phyloP scores from a whole-genome alignment of 2,888 invertebrate genomes.

The Sphecodes monilicornis region DNA sequence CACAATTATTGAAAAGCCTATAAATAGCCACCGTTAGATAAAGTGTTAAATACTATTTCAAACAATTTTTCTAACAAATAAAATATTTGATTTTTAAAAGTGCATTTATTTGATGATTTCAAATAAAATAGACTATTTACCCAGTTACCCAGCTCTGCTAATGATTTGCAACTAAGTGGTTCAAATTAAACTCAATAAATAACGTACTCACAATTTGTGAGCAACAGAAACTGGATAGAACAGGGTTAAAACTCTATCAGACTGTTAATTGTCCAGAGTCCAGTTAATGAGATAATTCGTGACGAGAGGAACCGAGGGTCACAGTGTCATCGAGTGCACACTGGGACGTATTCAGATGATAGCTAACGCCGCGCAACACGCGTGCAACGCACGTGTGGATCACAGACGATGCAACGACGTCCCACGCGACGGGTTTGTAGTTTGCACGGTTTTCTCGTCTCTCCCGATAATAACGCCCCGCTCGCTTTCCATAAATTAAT shows the following conservation, averaged over 20 bases:
- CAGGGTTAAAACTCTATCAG: background rate
- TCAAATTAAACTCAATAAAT: too few relatives aligned
- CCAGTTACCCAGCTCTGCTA: too few relatives aligned
- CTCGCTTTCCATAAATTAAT: constrained; percentile 53
- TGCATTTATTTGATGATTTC: too few relatives aligned
- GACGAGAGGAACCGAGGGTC: constrained; percentile 5
- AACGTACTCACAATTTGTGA: background rate
- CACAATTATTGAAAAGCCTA: too few relatives aligned
- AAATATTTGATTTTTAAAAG: too few relatives aligned
- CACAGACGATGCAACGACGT: constrained; percentile 1
- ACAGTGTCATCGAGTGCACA: constrained; percentile 20
- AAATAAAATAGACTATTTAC: too few relatives aligned
- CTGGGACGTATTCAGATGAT: background rate
- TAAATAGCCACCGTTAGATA: too few relatives aligned
- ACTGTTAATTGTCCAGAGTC: background rate
- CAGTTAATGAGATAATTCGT: constrained; percentile 8
- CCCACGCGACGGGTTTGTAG: constrained; percentile 42
- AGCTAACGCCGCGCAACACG: background rate
- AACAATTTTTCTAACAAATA: too few relatives aligned
- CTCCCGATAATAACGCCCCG: constrained; percentile 35
- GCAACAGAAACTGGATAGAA: background rate
- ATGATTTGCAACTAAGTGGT: too few relatives aligned
- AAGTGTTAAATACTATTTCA: too few relatives aligned
- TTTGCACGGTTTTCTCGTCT: background rate
- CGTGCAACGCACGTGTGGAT: background rate